phyloP scores from a whole-genome alignment of 2,797 vertebrate species.

The Anabas testudineus region DNA sequence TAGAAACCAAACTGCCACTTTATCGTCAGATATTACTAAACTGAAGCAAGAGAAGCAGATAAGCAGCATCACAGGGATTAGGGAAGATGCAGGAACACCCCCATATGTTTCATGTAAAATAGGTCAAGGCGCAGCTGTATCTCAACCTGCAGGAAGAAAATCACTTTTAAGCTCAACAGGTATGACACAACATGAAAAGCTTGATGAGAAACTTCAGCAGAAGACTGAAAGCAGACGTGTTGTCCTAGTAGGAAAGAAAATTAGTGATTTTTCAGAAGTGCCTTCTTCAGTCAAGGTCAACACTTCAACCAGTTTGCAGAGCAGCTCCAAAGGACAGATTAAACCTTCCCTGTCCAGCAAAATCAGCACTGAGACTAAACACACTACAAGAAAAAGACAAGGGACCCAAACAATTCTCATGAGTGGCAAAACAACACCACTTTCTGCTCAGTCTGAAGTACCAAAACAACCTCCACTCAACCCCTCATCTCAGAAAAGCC shows the following conservation, averaged over 20 bases:
- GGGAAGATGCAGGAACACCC: background rate
- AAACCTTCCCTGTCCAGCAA: conserved; percentile 29
- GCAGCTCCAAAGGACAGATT: conserved; percentile 13
- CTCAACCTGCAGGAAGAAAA: background rate
- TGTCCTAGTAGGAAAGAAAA: conserved; percentile 15
- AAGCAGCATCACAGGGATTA: background rate
- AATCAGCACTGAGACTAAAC: conserved; percentile 21
- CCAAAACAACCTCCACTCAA: conserved; percentile 12
- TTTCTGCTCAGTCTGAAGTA: conserved; percentile 6
- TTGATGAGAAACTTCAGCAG: background rate
- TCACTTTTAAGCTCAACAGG: background rate
- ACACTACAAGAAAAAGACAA: too few species aligned
- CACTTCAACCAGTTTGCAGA: background rate
- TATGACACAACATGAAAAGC: background rate
- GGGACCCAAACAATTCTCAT: background rate
- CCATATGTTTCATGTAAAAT: background rate
- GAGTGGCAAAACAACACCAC: background rate
- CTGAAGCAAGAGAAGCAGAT: conserved; percentile 10
- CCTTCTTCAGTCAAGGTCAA: conserved; percentile 10
- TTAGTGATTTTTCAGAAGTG: background rate
- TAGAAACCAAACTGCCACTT: background rate
- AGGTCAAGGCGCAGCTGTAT: background rate
- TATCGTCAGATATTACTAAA: conserved; percentile 10
- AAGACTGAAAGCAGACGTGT: background rate
- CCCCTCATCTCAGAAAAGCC: conserved; percentile 9